Evolutionary conservation across 1,140 invertebrate species (phyloP), one percentile per base, ranked within the genome.

Genomic region (Drosophila paulistorum): DNA sequence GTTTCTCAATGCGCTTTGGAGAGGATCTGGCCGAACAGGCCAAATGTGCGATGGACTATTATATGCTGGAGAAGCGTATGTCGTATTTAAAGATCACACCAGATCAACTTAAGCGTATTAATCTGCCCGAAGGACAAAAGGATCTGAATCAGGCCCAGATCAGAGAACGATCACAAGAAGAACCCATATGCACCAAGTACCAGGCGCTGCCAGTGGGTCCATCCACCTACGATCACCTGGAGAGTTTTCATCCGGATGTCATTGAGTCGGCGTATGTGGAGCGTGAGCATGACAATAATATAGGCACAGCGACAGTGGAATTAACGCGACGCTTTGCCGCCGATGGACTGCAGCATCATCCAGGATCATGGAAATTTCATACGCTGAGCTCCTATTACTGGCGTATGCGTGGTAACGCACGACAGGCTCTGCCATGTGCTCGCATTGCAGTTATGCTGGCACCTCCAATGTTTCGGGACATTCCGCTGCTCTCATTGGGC

Each of bases 361-460:
- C 93, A 51, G 95, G 95, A 1, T 97, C 96, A 0, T 98, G 97
- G 97, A 93, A 97, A 17, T 94, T 97, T 85, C 96, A 97, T 83
- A 97, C 97, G 90, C 93, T 98, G 82, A 96, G 96, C 51, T 95
- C 96, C 13, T 94, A 97, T 65, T 98, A 96, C 93, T 98, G 97
- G 97, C 93, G 97, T 60, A 95, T 96, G 1, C 94, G 94, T 84
- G 97, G 97, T 30, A 94, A 97, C 90, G 94, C 96, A 7, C 93
- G 94, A 33, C 95, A 96, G 89, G 96, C 96, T 9, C 92, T 98
- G 59, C 96, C 98, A 87, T 98, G 97, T 93, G 94, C 95, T 17
- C 93, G 96, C 14, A 91, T 96, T 78, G 96, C 97, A 35, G 93
- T 97, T 10, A 94, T 96, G 91, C 95, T 94, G 92, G 95, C 96